phyloP scores from a whole-genome alignment of 2,888 invertebrate genomes.

The Diarsia rubi region DNA sequence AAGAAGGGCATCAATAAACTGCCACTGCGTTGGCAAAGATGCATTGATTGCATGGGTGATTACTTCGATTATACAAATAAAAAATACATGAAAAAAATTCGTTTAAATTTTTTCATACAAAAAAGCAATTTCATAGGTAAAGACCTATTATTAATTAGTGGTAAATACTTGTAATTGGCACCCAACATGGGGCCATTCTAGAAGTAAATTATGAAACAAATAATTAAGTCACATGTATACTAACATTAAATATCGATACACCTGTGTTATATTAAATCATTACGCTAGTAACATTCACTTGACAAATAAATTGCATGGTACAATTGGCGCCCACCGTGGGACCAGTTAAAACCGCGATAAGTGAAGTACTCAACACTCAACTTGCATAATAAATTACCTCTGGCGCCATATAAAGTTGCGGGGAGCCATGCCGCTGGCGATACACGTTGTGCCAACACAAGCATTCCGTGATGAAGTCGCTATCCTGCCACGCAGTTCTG shows the following conservation, averaged over 20 bases:
- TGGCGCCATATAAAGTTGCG: constrained; percentile 94
- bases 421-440: constrained; percentile 94
- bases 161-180: constrained; percentile 16
- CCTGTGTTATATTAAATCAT: neutral
- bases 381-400: constrained; percentile 88
- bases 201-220: neutral
- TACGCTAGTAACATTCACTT: neutral
- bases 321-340: constrained; percentile 50
- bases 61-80: no score
- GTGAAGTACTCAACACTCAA: neutral
- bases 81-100: no score
- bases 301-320: neutral
- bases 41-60: no score
- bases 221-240: neutral
- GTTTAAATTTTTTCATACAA: no score
- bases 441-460: constrained; percentile 96
- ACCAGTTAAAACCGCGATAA: constrained; percentile 1
- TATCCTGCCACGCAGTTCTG: constrained; percentile 94
- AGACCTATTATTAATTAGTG: no score
- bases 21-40: no score
- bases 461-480: constrained; percentile 95
- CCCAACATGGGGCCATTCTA: constrained; percentile 17
- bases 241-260: neutral
- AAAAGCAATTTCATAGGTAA: no score
- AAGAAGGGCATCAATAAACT: no score